A percentile compares a stretch with the other conserved stretches of the same genome.
Evolutionary conservation across 2,888 invertebrate genomes (phyloP).

Genomic region (Aphidoletes aphidimyza): DNA sequence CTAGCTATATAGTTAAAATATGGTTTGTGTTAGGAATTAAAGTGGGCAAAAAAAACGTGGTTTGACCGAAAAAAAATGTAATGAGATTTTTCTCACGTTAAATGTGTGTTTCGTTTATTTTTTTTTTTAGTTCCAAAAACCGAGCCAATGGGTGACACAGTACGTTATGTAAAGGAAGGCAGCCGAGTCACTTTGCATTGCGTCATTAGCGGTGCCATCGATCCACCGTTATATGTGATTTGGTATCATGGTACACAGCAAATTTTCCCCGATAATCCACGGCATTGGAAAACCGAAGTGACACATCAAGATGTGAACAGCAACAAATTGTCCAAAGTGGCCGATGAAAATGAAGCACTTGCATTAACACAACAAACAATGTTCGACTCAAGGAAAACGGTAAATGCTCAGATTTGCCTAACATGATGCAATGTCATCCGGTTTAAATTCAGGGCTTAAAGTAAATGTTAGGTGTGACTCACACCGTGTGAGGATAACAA

Average conservation of each 20-base stretch:
- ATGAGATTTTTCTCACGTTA: not conserved
- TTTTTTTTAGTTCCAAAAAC: slow-evolving; percentile 79
- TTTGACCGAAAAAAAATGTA: too few species aligned
- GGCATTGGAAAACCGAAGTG: slow-evolving; percentile 56
- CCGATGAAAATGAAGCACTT: slow-evolving; percentile 39
- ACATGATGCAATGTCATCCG: too few species aligned
- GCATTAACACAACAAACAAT: not conserved
- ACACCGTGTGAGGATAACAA: too few species aligned
- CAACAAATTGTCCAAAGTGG: not conserved
- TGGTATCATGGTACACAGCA: slow-evolving; percentile 76
- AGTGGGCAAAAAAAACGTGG: too few species aligned
- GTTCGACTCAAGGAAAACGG: slow-evolving; percentile 53
- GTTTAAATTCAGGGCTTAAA: not conserved
- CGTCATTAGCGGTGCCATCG: slow-evolving; percentile 84
- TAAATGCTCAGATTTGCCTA: not conserved
- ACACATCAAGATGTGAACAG: slow-evolving; percentile 28
- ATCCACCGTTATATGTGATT: slow-evolving; percentile 87
- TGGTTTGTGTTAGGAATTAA: not conserved
- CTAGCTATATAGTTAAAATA: not conserved
- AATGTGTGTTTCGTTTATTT: not conserved
- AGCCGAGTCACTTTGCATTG: slow-evolving; percentile 84
- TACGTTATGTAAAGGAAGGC: slow-evolving; percentile 85
- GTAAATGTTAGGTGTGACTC: too few species aligned
- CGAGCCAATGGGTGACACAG: slow-evolving; percentile 83
- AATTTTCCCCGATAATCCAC: slow-evolving; percentile 56